A percentile compares a stretch with the other conserved stretches of the same genome.
Evolutionary conservation across 2,113 vertebrate species (phyloP).

Genomic region (Boulengeromyrus knoepffleri): DNA sequence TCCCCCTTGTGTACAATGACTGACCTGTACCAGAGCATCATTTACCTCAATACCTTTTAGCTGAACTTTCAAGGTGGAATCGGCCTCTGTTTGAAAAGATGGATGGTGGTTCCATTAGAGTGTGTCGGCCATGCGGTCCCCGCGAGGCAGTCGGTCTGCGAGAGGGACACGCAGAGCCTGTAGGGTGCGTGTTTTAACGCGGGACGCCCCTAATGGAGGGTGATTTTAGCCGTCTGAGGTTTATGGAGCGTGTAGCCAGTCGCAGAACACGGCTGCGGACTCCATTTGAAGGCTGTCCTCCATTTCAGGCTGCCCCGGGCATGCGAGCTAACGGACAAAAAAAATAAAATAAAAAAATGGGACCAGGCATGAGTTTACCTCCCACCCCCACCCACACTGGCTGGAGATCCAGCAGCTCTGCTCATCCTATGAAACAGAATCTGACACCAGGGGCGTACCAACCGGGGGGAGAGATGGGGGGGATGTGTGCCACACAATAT

Average conservation of each 20-base stretch:
- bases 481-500: neutral
- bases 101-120: slow-evolving; percentile 12
- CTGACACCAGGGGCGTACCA: neutral
- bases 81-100: neutral
- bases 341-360: neutral
- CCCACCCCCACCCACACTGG: neutral
- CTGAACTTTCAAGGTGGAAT: neutral
- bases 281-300: neutral
- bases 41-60: neutral
- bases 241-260: neutral
- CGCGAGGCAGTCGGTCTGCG: neutral
- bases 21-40: neutral
- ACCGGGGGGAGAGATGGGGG: neutral
- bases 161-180: neutral
- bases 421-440: neutral
- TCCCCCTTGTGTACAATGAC: neutral
- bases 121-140: neutral
- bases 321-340: neutral
- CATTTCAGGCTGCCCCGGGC: neutral
- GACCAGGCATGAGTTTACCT: neutral
- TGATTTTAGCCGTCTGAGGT: neutral
- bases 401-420: neutral
- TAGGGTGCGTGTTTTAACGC: neutral
- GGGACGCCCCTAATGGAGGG: neutral
- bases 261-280: neutral